Conservation (phyloP, 1,140 invertebrate genomes). For the Coptotermes formosanus region DNA sequence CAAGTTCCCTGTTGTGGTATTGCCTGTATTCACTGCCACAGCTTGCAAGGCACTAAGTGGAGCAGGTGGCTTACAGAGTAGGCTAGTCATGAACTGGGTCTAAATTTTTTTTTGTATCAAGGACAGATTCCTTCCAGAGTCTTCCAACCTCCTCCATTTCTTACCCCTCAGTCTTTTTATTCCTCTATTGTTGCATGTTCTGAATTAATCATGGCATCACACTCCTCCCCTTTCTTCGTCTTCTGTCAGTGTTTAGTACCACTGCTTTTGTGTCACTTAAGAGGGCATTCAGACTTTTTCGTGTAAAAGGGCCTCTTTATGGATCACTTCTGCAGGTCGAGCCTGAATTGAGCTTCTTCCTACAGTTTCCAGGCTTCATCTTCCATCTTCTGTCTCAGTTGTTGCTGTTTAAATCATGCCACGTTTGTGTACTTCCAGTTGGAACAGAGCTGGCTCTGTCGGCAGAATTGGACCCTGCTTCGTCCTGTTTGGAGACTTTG, state of each 20-base stretch:
- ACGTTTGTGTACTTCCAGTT: background rate
- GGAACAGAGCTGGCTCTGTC: background rate
- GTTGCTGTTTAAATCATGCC: background rate
- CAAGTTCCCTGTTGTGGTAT: too few species aligned
- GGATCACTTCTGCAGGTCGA: background rate
- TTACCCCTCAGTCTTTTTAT: background rate
- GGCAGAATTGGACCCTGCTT: background rate
- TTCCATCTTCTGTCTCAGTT: background rate
- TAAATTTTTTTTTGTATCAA: too few species aligned
- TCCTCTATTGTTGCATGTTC: background rate
- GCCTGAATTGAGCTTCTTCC: background rate
- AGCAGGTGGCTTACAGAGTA: too few species aligned
- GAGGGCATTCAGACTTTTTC: background rate
- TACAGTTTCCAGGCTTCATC: background rate
- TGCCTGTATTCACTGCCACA: too few species aligned
- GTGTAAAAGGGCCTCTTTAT: background rate
- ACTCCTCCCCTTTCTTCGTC: background rate
- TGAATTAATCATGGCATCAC: background rate
- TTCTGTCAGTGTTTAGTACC: background rate
- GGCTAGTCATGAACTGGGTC: too few species aligned
- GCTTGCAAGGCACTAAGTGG: too few species aligned
- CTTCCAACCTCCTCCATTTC: too few species aligned
- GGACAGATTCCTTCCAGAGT: too few species aligned
- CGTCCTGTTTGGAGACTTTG: background rate
- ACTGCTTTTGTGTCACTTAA: background rate